Base-by-base conservation (phyloP, 2,888 invertebrate genomes). In the Nemoura dubitans region DNA sequence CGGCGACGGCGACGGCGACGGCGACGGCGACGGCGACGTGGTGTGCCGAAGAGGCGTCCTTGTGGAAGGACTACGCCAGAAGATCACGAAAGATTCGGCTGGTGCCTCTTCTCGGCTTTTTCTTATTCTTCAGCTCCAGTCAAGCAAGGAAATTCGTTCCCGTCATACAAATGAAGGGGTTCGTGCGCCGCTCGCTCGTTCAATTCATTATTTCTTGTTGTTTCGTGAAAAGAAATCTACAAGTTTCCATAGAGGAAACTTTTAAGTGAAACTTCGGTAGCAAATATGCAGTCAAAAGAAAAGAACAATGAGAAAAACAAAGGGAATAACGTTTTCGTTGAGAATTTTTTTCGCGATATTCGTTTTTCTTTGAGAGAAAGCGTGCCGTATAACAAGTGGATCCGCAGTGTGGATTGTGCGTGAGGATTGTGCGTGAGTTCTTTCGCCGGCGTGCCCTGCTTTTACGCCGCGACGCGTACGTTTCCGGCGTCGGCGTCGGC, bases 151-250 rank as follows among this genome's bases (percentile, higher is more conserved):
- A 26, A 26, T 26, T 36, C 36, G n/a, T 25, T 82, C n/a, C 16
- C 26, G 28, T n/a, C 30, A 36, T 42, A 36, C 30, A 83, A 83
- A 83, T 29, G 29, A 36, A 30, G 82, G 82, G 43, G 14, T 83
- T 83, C 43, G 42, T 83, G 30, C 10, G 36, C 36, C 36, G 36
- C 36, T 83, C 43, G 83, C 59, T 59, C 59, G 59, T 59, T 59
- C 59, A 59, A 83, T 83, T 83, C 83, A 83, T 83, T 83, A 83
- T 83, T 83, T 83, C 36, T 78, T 83, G 83, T 83, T 83, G 83
- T 83, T 83, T 83, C 83, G 30, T 83, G 83, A 42, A 42, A 83
- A 83, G 83, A 83, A 83, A 42, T 83, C 83, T 83, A 42, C 83
- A 83, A 83, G 83, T 83, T 83, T 83, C 36, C 26, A 26, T 29